Evolutionary conservation across 2,888 invertebrate genomes (phyloP), one percentile per base, ranked within the genome.

Genomic region (Phaonia tiefii): DNA sequence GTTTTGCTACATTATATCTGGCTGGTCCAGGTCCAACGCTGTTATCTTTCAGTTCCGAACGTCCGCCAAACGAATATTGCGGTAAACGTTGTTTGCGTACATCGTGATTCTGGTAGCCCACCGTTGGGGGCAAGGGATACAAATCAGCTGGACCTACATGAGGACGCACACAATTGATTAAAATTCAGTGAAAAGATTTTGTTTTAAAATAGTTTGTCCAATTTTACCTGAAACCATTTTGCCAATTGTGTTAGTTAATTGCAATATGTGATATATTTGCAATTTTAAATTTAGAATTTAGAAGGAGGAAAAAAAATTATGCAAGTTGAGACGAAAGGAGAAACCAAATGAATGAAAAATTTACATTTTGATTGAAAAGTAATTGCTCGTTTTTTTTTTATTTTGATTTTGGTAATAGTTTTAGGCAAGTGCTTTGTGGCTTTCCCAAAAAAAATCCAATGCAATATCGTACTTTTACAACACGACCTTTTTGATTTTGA

Each of bases 31-130:
- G 90, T 15, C 89, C 88, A 26, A 85, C 56, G 5, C 74, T 71
- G 31, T 80, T 83, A 1, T 86, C 83, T 2, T 31, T 17, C 5
- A 81, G 8, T 0, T 56, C 65, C 7, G 86, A 83, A 22, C 88
- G 86, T 8, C 75, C 73, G 15, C 90, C 90, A 66, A 91, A 88
- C 2, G 91, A 89, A 80, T 89, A 91, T 71, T 89, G 88, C 0
- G 91, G 94, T 86, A 91, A 89, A 31, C 93, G 90, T 75, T 91
- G 89, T 56, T 91, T 91, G 0, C 93, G 92, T n/a, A 90, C 87
- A 87, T 94, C 94, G 86, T 94, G 94, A 8, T 91, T 89, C 0
- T 90, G 88, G 83, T 91, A 93, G 2, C 94, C 94, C 5, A 93
- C 91, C 8, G 92, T 91, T 1, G 93, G 86, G 15, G 93, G 93